Evolutionary conservation across 2,888 invertebrate genomes (phyloP).

Genomic region (Macaria liturata): DNA sequence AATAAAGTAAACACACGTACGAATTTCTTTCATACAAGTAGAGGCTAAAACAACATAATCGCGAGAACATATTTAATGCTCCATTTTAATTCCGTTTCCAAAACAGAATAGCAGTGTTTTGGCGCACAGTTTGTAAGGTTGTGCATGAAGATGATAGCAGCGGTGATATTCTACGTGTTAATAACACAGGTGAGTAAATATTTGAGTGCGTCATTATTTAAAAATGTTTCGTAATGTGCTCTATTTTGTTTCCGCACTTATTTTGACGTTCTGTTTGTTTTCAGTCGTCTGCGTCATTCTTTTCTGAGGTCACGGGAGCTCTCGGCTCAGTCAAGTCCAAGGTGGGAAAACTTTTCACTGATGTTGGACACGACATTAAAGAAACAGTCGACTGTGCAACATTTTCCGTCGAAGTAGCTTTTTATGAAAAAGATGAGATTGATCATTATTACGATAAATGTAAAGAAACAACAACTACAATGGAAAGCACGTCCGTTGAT

Average conservation of each 20-base stretch:
- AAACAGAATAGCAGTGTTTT: slow-evolving; percentile 28
- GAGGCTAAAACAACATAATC: slow-evolving; percentile 10
- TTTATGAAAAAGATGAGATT: slow-evolving; percentile 31
- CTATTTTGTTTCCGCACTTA: neutral
- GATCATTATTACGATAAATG: slow-evolving; percentile 40
- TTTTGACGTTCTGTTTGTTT: slow-evolving; percentile 39
- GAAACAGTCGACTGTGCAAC: slow-evolving; percentile 67
- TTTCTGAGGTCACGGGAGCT: slow-evolving; percentile 54
- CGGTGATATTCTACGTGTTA: slow-evolving; percentile 42
- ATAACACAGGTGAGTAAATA: slow-evolving; percentile 47
- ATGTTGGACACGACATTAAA: slow-evolving; percentile 63
- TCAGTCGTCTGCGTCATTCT: slow-evolving; percentile 61
- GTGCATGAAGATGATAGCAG: slow-evolving; percentile 35
- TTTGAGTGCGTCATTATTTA: slow-evolving; percentile 1
- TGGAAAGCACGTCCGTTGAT: neutral
- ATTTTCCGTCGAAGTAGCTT: slow-evolving; percentile 58
- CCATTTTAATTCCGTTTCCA: slow-evolving; percentile 31
- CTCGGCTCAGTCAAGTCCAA: slow-evolving; percentile 55
- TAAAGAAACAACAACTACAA: slow-evolving; percentile 7
- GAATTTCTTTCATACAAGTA: slow-evolving; percentile 26
- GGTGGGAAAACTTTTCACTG: slow-evolving; percentile 60
- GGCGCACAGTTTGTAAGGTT: neutral
- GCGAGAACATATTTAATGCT: slow-evolving; percentile 8
- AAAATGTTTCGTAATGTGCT: neutral
- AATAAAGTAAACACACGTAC: slow-evolving; percentile 46